A percentile compares a stretch with the other conserved stretches of the same genome.
These are phyloP conservation scores for Ploceus nigricollis DNA, from an alignment of 2,113 vertebrate genomes.

Conservation along the genomic window DNA sequence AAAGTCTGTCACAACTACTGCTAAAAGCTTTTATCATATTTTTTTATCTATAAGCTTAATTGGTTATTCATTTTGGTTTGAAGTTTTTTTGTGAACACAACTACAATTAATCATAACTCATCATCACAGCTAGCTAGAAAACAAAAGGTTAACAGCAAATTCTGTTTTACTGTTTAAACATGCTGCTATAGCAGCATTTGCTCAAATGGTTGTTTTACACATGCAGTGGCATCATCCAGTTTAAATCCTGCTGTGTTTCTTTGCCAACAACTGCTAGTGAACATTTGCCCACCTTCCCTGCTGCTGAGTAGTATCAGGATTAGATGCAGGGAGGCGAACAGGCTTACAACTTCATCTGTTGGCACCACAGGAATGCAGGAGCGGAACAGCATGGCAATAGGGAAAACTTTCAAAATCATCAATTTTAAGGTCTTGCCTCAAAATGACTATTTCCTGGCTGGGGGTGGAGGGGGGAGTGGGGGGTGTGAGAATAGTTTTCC, in stretches of 20 bases:
- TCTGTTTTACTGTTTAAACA: conserved; percentile 47
- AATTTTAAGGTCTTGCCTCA: conserved; percentile 55
- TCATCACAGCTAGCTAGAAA: conserved; percentile 18
- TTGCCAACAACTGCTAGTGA: conserved; percentile 70
- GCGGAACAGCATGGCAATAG: conserved; percentile 60
- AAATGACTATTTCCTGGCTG: conserved; percentile 31
- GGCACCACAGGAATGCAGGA: conserved; percentile 62
- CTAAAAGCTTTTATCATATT: not conserved
- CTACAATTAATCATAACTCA: not conserved
- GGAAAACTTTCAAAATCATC: conserved; percentile 67
- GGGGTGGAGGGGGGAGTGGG: not conserved
- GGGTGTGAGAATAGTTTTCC: not conserved
- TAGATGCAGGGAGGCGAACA: conserved; percentile 64
- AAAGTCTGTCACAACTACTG: not conserved
- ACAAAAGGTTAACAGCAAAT: conserved; percentile 50
- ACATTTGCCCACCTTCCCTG: conserved; percentile 70
- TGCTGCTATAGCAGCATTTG: conserved; percentile 50
- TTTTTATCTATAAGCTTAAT: not conserved
- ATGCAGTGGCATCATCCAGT: conserved; percentile 52
- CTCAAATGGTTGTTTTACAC: conserved; percentile 58
- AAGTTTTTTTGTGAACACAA: not conserved
- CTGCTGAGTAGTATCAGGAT: conserved; percentile 65
- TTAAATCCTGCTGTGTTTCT: conserved; percentile 70
- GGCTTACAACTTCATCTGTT: conserved; percentile 71
- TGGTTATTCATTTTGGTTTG: not conserved